phyloP scores from a whole-genome alignment of 2,888 invertebrate species.

The Panopea generosa region DNA sequence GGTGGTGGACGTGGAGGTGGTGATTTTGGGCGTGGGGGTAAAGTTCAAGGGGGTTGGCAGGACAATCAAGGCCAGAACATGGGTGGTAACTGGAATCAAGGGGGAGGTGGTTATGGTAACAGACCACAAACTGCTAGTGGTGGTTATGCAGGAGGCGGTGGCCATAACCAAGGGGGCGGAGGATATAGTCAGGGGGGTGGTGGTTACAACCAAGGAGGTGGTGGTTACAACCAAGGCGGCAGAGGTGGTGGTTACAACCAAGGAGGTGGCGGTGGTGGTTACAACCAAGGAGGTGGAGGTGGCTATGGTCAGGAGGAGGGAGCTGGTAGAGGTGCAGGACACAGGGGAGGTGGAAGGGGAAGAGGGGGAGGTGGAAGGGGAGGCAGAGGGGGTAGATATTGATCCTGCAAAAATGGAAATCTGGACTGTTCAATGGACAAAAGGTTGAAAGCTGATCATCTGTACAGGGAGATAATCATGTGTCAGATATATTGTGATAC shows the following conservation, averaged over 20 bases:
- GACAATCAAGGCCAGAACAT: slow-evolving; percentile 69
- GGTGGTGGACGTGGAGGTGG: slow-evolving; percentile 32
- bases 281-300: slow-evolving; percentile 55
- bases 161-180: slow-evolving; percentile 53
- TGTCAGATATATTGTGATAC: no score
- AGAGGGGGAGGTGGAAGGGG: slow-evolving; percentile 53
- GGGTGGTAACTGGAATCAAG: slow-evolving; percentile 80
- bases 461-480: no score
- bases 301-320: slow-evolving; percentile 41
- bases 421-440: no score
- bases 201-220: slow-evolving; percentile 54
- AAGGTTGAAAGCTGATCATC: no score
- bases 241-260: slow-evolving; percentile 51
- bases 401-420: no score
- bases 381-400: slow-evolving; percentile 47
- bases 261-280: slow-evolving; percentile 49
- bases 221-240: slow-evolving; percentile 40
- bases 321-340: slow-evolving; percentile 48
- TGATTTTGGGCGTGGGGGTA: slow-evolving; percentile 67
- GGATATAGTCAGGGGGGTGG: slow-evolving; percentile 54
- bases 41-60: slow-evolving; percentile 78
- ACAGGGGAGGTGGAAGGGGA: slow-evolving; percentile 55
- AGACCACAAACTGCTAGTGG: slow-evolving; percentile 75
- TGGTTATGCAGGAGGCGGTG: slow-evolving; percentile 84
- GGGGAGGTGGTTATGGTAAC: slow-evolving; percentile 75